These are phyloP conservation scores for Pseudomyrmex concolor DNA, from an alignment of 1,140 invertebrate genomes.

Conservation along the genomic window DNA sequence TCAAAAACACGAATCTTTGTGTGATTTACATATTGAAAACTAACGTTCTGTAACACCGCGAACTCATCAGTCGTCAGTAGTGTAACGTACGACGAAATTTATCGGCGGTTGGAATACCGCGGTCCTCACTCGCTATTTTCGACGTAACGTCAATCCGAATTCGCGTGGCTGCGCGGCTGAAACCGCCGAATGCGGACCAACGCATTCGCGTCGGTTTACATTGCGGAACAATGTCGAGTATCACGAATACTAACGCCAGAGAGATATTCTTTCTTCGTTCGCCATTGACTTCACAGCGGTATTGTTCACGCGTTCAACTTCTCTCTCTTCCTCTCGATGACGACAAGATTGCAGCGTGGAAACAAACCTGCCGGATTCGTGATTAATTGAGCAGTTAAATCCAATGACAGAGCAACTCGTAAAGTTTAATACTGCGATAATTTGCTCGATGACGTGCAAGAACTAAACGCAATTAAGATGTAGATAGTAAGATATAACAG, in stretches of 20 bases:
- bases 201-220: conserved; percentile 12
- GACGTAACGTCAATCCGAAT: conserved; percentile 31
- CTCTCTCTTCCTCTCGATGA: no score
- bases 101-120: conserved; percentile 20
- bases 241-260: not conserved
- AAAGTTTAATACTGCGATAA: not conserved
- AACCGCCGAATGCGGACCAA: conserved; percentile 17
- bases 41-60: not conserved
- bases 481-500: not conserved
- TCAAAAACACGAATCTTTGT: no score
- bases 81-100: not conserved
- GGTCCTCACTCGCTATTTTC: conserved; percentile 26
- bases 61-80: not conserved
- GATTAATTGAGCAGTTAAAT: not conserved
- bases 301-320: not conserved
- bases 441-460: not conserved
- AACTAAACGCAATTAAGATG: conserved; percentile 2
- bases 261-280: conserved; percentile 16
- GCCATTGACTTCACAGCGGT: not conserved
- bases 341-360: not conserved
- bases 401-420: not conserved
- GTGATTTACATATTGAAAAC: no score
- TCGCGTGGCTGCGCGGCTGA: conserved; percentile 16
- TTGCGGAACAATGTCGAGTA: conserved; percentile 13
- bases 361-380: not conserved